A percentile compares a stretch with the other conserved stretches of the same genome.
Conservation (phyloP, 2,797 vertebrate genomes). For the Arrhamphus sclerolepis region DNA sequence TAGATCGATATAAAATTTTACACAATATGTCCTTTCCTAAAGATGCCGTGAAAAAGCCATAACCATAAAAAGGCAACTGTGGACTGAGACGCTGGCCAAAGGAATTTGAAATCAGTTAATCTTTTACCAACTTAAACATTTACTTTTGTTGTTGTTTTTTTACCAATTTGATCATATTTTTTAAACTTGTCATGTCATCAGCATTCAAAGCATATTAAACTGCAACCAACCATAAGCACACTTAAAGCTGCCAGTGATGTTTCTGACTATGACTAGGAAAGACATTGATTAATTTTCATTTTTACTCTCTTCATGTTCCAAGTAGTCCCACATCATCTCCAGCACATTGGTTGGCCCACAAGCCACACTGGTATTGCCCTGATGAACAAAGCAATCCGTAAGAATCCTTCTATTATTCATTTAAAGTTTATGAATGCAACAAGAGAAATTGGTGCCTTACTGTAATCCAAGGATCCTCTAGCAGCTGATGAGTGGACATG, state of each 20-base stretch:
- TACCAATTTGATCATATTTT: too few species aligned
- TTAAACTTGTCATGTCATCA: too few species aligned
- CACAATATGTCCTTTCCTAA: too few species aligned
- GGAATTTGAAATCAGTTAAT: not conserved
- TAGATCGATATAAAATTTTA: too few species aligned
- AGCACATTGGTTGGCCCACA: conserved; percentile 82
- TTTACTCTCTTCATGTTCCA: conserved; percentile 54
- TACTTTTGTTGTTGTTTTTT: too few species aligned
- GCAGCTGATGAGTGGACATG: conserved; percentile 83
- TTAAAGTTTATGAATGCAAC: conserved; percentile 34
- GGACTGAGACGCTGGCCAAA: not conserved
- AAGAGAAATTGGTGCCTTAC: conserved; percentile 61
- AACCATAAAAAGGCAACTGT: too few species aligned
- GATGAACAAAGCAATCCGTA: conserved; percentile 48
- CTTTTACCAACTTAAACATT: not conserved
- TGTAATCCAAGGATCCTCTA: conserved; percentile 84
- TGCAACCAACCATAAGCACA: not conserved
- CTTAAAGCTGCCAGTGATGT: not conserved
- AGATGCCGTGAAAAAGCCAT: too few species aligned
- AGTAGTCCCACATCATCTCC: conserved; percentile 85
- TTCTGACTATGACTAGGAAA: conserved; percentile 5
- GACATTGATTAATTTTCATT: conserved; percentile 8
- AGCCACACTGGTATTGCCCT: conserved; percentile 82
- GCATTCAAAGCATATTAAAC: not conserved
- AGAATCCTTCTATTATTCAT: conserved; percentile 31